Evolutionary conservation across 2,113 vertebrate genomes (phyloP).

Genomic region (Hyperoodon ampullatus): DNA sequence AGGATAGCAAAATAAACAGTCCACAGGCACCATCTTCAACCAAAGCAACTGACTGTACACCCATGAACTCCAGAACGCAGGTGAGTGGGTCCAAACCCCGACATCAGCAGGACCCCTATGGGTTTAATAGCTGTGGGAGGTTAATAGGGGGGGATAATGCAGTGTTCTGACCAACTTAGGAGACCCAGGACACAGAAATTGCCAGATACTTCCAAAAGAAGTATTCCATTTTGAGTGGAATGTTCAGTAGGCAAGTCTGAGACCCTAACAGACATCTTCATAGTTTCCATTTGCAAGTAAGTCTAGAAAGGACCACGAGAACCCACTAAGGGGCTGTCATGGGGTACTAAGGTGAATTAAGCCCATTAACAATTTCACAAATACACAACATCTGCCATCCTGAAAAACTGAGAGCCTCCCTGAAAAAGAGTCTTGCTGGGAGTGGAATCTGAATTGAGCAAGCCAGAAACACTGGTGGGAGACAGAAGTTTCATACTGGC

Average conservation of each 20-base stretch:
- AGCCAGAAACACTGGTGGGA: background rate
- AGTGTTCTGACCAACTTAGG: background rate
- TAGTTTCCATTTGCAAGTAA: background rate
- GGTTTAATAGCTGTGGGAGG: background rate
- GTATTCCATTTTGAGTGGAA: background rate
- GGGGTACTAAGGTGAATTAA: background rate
- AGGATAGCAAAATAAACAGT: background rate
- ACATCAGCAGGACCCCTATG: background rate
- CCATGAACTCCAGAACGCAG: background rate
- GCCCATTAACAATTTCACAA: background rate
- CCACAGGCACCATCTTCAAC: background rate
- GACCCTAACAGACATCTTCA: background rate
- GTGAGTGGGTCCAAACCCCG: background rate
- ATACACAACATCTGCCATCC: background rate
- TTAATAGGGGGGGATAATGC: background rate
- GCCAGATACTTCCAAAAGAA: constrained; percentile 37
- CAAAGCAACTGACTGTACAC: background rate
- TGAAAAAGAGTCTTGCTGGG: background rate
- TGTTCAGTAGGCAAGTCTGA: background rate
- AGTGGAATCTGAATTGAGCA: background rate
- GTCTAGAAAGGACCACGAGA: background rate
- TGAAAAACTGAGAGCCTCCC: background rate
- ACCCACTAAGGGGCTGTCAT: background rate
- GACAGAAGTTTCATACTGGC: background rate
- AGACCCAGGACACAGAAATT: background rate